Evolutionary conservation across 2,888 invertebrate genomes (phyloP), one percentile per base, ranked within the genome.

Genomic region (Cetonia aurata): DNA sequence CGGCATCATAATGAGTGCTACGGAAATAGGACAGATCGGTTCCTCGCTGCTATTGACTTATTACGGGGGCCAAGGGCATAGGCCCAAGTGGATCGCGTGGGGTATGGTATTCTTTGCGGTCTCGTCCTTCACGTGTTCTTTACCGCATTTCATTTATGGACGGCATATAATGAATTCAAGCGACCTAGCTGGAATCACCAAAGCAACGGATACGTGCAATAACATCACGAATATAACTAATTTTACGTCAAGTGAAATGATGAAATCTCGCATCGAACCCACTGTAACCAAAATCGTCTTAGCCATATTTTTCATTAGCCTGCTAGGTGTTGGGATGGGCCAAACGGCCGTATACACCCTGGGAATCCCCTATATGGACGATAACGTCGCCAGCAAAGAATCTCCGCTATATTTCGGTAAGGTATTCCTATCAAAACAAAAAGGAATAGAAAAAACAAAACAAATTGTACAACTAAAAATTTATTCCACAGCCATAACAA

Each of bases 331-430:
- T 46, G 96, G 96, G 60, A 92, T 96, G 85, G 96, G 96, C 0
- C 96, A 96, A 86, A 96, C 96, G 0, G 95, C 96, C 12, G 95
- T 96, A 69, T 94, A 95, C 77, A 96, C 96, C 17, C 88, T 96
- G 50, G 96, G 96, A 15, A 96, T 96, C 79, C 96, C 96, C 3
- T 96, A 95, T 83, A 95, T 96, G 75, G 96, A 96, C 79, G 96
- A 96, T 84, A 96, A 96, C 84, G 96, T 96, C 71, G 94, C 95
- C 79, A 95, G 94, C 85, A 89, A 93, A 79, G 96, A 96, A 84
- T 96, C 96, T 71, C 96, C 96, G 31, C 89, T 96, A 76, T 96
- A 96, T 86, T 95, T 96, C 87, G 93, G 94, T 94, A 85, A 90
- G 89, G 86, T n/a, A 15, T 9, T 31, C 33, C 17, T 15, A 0